Evolutionary conservation across 2,888 invertebrate species (phyloP).

Genomic region (Leptopilina drosophilae): DNA sequence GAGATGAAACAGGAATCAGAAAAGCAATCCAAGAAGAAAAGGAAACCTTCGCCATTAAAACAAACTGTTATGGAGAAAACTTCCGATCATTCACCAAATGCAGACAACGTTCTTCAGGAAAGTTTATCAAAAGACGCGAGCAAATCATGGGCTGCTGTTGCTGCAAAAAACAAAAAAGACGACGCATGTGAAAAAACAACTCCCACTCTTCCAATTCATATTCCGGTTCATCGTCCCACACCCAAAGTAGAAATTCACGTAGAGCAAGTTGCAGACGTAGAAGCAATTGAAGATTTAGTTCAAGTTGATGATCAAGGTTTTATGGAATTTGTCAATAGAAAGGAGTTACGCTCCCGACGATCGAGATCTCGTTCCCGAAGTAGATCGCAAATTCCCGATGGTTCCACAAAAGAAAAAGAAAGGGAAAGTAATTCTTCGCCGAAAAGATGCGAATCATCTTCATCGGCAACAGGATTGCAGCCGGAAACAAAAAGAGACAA

Average conservation of each 20-base stretch:
- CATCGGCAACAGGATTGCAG: constrained; percentile 49
- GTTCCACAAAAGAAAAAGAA: constrained; percentile 39
- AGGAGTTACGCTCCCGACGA: constrained; percentile 73
- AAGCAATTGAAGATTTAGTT: constrained; percentile 68
- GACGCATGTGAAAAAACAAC: constrained; percentile 43
- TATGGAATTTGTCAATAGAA: constrained; percentile 77
- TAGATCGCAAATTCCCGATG: constrained; percentile 42
- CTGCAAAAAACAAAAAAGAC: constrained; percentile 62
- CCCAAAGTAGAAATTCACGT: constrained; percentile 67
- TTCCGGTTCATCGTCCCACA: constrained; percentile 46
- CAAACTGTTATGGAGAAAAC: neutral
- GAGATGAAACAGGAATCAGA: constrained; percentile 43
- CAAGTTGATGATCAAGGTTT: constrained; percentile 77
- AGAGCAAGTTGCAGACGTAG: constrained; percentile 66
- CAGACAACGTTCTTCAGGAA: constrained; percentile 23
- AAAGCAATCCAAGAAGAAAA: constrained; percentile 46
- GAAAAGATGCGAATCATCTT: constrained; percentile 43
- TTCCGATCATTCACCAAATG: neutral
- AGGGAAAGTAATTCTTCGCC: constrained; percentile 24
- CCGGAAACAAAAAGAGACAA: constrained; percentile 51
- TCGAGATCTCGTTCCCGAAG: constrained; percentile 74
- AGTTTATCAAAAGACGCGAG: neutral
- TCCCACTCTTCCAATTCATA: neutral
- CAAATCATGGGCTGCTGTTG: constrained; percentile 63
- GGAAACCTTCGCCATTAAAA: constrained; percentile 45